Evolutionary conservation across 1,140 invertebrate species (phyloP).

Genomic region (Globodera rostochiensis): DNA sequence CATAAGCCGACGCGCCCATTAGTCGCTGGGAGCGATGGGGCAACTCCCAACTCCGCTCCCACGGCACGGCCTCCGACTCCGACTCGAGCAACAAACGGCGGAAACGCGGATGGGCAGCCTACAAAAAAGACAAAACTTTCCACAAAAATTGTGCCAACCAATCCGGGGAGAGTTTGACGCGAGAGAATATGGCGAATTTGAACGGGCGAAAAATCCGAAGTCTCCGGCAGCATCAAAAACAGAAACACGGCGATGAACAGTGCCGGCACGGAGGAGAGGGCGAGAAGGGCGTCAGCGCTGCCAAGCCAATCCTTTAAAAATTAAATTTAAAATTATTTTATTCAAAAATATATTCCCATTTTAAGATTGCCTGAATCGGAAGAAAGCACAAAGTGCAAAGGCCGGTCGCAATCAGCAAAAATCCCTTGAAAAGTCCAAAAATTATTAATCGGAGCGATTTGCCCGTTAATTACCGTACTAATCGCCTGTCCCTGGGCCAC

Average conservation of each 20-base stretch:
- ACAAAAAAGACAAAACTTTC: neutral
- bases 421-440: slow-evolving; percentile 1
- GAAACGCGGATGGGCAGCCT: neutral
- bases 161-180: neutral
- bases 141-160: neutral
- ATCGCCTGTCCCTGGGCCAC: slow-evolving; percentile 34
- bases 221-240: slow-evolving; percentile 47
- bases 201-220: slow-evolving; percentile 16
- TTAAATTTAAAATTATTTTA: too few relatives aligned
- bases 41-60: slow-evolving; percentile 9
- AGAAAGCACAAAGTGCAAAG: slow-evolving; percentile 39
- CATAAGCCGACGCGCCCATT: slow-evolving; percentile 7
- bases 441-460: slow-evolving; percentile 4
- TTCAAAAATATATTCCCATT: neutral
- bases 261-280: slow-evolving; percentile 40
- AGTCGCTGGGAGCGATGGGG: slow-evolving; percentile 8
- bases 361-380: slow-evolving; percentile 30
- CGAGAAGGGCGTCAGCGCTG: slow-evolving; percentile 23
- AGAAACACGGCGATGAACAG: slow-evolving; percentile 40
- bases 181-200: slow-evolving; percentile 1
- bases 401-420: slow-evolving; percentile 36
- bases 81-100: neutral
- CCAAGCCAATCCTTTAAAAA: slow-evolving; percentile 5
- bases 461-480: slow-evolving; percentile 17
- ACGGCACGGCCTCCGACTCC: neutral